A percentile compares a stretch with the other conserved stretches of the same genome.
phyloP scores from a whole-genome alignment of 2,888 invertebrate genomes.

The Morinoia aosen region DNA sequence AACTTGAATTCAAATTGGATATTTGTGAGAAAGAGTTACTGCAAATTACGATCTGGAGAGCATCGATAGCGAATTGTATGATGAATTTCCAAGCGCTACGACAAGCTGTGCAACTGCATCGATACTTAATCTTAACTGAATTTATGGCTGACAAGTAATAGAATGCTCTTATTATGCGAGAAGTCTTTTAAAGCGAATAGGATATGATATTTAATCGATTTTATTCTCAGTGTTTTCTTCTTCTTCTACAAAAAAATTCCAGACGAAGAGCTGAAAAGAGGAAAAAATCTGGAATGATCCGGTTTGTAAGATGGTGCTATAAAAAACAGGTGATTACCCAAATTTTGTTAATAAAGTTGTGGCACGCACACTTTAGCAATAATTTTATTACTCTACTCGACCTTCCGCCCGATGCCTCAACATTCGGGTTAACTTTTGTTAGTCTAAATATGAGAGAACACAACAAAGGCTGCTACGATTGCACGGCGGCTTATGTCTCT shows the following conservation, averaged over 20 bases:
- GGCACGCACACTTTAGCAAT: background rate
- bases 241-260: background rate
- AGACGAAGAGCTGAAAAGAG: background rate
- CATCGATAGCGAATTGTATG: background rate
- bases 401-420: background rate
- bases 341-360: background rate
- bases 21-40: background rate
- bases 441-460: background rate
- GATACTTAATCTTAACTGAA: background rate
- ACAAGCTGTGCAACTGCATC: background rate
- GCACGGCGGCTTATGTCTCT: background rate
- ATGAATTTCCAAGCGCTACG: background rate
- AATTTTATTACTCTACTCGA: background rate
- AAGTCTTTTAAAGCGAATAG: background rate
- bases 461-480: background rate
- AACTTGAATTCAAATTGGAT: background rate
- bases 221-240: background rate
- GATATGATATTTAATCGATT: background rate
- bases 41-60: background rate
- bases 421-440: background rate
- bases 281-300: background rate
- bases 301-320: background rate
- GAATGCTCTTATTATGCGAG: background rate
- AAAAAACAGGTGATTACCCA: background rate
- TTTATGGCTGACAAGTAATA: background rate